phyloP scores from a whole-genome alignment of 2,797 vertebrate species.

The Tenualosa thibaudeaui region DNA sequence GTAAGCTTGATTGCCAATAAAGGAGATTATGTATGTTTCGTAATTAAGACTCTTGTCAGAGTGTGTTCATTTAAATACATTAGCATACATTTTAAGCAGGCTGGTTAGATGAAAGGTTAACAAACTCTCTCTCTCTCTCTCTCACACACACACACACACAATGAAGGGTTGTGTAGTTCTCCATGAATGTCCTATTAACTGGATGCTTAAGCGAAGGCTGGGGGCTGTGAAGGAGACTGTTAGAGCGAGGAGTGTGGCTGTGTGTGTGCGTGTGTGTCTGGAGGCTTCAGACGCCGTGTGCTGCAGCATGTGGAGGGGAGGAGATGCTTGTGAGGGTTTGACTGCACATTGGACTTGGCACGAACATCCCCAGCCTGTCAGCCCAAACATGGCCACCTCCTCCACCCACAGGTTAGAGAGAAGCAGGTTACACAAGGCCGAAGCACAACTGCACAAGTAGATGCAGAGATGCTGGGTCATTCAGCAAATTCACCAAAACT shows the following conservation, averaged over 20 bases:
- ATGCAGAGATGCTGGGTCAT: background rate
- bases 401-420: background rate
- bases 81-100: conserved; percentile 10
- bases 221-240: background rate
- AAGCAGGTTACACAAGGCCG: background rate
- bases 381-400: background rate
- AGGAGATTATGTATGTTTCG: background rate
- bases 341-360: background rate
- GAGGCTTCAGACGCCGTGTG: background rate
- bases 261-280: background rate
- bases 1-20: conserved; percentile 21
- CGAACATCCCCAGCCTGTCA: background rate
- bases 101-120: conserved; percentile 1
- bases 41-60: conserved; percentile 17
- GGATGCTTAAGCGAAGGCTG: background rate
- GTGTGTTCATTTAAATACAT: conserved; percentile 14
- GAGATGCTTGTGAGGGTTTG: background rate
- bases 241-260: background rate
- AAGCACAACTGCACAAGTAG: background rate
- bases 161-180: background rate
- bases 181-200: background rate
- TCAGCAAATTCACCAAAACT: background rate
- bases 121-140: background rate
- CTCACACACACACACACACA: background rate
- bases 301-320: background rate